These are phyloP conservation scores for Brachionus plicatilis DNA, from an alignment of 1,140 invertebrate species.

Conservation along the genomic window DNA sequence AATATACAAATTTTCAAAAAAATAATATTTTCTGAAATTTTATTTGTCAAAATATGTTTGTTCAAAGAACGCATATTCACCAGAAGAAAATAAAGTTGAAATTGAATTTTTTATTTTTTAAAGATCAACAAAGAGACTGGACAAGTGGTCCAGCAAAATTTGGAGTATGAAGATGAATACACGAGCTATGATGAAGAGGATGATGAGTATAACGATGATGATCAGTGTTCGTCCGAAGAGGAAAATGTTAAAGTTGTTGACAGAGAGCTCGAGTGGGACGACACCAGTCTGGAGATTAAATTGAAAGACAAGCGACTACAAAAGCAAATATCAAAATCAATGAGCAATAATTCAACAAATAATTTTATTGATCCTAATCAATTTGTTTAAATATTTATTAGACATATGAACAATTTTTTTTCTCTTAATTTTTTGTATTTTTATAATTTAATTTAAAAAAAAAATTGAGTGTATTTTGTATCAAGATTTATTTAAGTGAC, in stretches of 20 bases:
- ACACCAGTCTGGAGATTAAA: constrained; percentile 24
- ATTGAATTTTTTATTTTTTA: background rate
- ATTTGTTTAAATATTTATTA: constrained; percentile 31
- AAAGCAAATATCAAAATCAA: background rate
- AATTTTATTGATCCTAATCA: constrained; percentile 29
- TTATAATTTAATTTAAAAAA: background rate
- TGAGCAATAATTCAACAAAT: constrained; percentile 12
- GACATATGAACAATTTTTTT: background rate
- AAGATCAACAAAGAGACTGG: constrained; percentile 6
- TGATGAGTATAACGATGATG: constrained; percentile 16
- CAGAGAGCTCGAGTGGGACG: constrained; percentile 32
- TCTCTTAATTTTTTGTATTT: background rate
- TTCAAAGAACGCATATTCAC: too few species aligned
- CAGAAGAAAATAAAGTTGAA: too few species aligned
- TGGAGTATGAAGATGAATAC: constrained; percentile 20
- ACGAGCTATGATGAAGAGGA: constrained; percentile 22
- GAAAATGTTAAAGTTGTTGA: constrained; percentile 8
- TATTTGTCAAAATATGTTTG: too few species aligned
- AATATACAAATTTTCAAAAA: too few species aligned
- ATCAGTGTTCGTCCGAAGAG: background rate
- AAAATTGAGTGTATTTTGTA: constrained; percentile 18
- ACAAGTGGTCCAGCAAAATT: background rate
- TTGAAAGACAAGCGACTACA: constrained; percentile 5
- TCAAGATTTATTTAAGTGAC: background rate
- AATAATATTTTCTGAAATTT: too few species aligned